Percentiles rank a stretch among this genome's conserved stretches.
Evolutionary conservation across 2,888 invertebrate genomes (phyloP).

Genomic region (Lymantria dispar): DNA sequence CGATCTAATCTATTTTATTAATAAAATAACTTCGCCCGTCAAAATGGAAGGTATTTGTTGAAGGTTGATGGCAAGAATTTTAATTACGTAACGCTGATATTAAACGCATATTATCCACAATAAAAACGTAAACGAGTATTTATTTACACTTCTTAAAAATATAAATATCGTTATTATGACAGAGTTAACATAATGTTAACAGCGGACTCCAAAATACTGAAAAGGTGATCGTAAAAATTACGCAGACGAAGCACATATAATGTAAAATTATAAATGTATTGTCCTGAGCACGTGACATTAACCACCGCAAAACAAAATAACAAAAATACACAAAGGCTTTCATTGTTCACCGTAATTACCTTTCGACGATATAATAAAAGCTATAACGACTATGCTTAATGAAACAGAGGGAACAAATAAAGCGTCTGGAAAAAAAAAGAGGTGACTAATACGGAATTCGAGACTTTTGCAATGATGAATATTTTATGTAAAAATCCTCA

Average conservation of each 20-base stretch:
- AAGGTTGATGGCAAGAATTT: neutral
- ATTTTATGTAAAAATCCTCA: slow-evolving; percentile 56
- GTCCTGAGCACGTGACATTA: slow-evolving; percentile 25
- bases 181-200: no score
- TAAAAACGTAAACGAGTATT: no score
- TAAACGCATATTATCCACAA: no score
- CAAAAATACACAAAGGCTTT: slow-evolving; percentile 37
- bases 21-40: neutral
- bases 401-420: slow-evolving; percentile 39
- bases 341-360: slow-evolving; percentile 42
- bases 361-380: slow-evolving; percentile 41
- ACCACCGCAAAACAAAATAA: slow-evolving; percentile 23
- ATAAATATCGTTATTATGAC: no score
- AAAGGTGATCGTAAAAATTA: slow-evolving; percentile 8
- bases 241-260: slow-evolving; percentile 7
- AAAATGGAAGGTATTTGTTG: neutral
- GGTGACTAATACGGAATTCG: slow-evolving; percentile 42
- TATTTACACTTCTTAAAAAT: no score
- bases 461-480: slow-evolving; percentile 53
- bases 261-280: slow-evolving; percentile 20
- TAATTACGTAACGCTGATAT: neutral
- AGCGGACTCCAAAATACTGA: no score
- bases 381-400: slow-evolving; percentile 41
- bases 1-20: neutral
- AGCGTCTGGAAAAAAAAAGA: slow-evolving; percentile 32